phyloP scores from a whole-genome alignment of 2,888 invertebrate genomes.

The Ptilodon capucinus region DNA sequence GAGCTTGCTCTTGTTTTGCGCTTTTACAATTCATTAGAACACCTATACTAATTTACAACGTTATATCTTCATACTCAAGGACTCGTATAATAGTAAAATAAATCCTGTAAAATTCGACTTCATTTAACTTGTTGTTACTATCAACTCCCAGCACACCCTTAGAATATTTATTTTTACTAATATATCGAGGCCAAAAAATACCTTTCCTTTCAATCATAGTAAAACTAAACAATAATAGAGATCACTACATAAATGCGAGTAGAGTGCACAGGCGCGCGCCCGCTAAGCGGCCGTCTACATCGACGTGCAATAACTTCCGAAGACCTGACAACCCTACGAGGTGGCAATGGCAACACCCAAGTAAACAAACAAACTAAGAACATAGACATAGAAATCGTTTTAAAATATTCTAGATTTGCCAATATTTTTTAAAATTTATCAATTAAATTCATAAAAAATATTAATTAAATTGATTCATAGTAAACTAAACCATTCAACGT shows the following conservation, averaged over 20 bases:
- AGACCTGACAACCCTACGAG: slow-evolving; percentile 27
- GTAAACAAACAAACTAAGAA: slow-evolving; percentile 10
- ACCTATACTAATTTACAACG: slow-evolving; percentile 28
- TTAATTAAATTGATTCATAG: too few species aligned
- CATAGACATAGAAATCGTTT: slow-evolving; percentile 10
- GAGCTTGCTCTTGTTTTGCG: not conserved
- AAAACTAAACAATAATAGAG: slow-evolving; percentile 25
- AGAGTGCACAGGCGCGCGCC: slow-evolving; percentile 25
- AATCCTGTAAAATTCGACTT: too few species aligned
- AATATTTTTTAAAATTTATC: too few species aligned
- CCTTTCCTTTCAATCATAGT: slow-evolving; percentile 13
- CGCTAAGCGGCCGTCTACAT: slow-evolving; percentile 33
- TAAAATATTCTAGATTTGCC: too few species aligned
- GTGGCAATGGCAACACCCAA: slow-evolving; percentile 27
- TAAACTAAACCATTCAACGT: too few species aligned
- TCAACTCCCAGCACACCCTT: not conserved
- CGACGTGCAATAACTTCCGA: slow-evolving; percentile 26
- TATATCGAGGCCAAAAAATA: slow-evolving; percentile 1
- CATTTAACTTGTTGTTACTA: not conserved
- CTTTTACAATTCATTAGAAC: not conserved
- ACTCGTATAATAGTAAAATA: slow-evolving; percentile 15
- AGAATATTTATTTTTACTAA: not conserved
- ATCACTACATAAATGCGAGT: slow-evolving; percentile 34
- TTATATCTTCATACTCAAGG: slow-evolving; percentile 16
- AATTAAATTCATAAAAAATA: too few species aligned